These are phyloP conservation scores for Zootermopsis nevadensis DNA, from an alignment of 2,888 invertebrate genomes.

Conservation along the genomic window DNA sequence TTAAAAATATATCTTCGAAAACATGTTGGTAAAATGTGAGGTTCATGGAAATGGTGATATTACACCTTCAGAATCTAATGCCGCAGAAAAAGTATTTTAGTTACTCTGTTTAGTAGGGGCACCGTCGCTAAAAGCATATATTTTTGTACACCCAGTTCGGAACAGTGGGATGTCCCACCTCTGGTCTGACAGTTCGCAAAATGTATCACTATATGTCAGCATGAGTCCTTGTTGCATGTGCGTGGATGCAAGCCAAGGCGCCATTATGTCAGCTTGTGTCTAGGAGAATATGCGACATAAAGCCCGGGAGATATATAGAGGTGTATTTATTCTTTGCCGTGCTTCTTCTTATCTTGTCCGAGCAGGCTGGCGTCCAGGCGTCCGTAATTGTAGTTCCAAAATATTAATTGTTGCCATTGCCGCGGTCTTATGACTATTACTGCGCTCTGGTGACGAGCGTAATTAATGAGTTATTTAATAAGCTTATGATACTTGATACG, in stretches of 20 bases:
- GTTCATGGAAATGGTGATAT: too few species aligned
- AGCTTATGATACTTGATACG: neutral
- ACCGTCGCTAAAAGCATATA: too few species aligned
- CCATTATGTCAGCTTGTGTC: constrained; percentile 39
- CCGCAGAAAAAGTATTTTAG: too few species aligned
- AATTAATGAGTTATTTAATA: neutral
- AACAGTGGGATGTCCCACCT: neutral
- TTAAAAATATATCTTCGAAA: too few species aligned
- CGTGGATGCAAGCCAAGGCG: neutral
- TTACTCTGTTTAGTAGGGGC: too few species aligned
- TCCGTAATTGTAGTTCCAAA: constrained; percentile 11
- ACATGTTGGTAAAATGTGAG: too few species aligned
- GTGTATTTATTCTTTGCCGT: constrained; percentile 38
- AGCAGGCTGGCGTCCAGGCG: constrained; percentile 9
- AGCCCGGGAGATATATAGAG: constrained; percentile 32
- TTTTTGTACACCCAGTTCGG: too few species aligned
- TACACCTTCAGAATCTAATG: too few species aligned
- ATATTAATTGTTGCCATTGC: constrained; percentile 19
- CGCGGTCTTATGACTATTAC: neutral
- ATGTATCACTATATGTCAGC: neutral
- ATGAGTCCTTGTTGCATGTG: neutral
- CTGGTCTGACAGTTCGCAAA: neutral
- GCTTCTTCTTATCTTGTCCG: constrained; percentile 35
- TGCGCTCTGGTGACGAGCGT: neutral
- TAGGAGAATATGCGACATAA: constrained; percentile 39